These are phyloP conservation scores for Listrodromus nycthemerus DNA, from an alignment of 2,888 invertebrate genomes.

Conservation along the genomic window DNA sequence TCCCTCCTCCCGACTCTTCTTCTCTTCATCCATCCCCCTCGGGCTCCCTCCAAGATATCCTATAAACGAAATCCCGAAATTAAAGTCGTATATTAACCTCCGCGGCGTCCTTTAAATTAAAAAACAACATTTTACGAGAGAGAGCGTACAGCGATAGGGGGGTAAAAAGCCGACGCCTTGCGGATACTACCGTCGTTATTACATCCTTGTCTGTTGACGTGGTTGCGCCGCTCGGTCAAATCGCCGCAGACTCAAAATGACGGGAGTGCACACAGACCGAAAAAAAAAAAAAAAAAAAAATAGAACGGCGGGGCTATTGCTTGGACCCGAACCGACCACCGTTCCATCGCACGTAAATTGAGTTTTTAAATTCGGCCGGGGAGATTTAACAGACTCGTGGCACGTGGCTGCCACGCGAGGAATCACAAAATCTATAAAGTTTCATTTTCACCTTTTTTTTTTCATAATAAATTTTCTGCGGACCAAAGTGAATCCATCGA, in stretches of 20 bases:
- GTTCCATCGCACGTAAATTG: constrained; percentile 82
- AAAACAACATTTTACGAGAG: constrained; percentile 83
- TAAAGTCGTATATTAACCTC: constrained; percentile 83
- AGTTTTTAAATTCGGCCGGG: constrained; percentile 81
- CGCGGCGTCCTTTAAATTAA: constrained; percentile 82
- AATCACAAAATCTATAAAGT: constrained; percentile 30
- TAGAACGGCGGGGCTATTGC: constrained; percentile 70
- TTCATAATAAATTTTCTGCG: not conserved
- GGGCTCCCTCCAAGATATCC: constrained; percentile 40
- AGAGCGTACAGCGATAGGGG: constrained; percentile 12
- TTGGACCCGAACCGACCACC: constrained; percentile 74
- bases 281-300: constrained; percentile 33
- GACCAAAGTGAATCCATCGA: not conserved
- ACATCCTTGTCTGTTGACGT: constrained; percentile 39
- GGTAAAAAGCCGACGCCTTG: constrained; percentile 9
- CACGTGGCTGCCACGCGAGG: constrained; percentile 3
- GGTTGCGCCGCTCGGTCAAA: constrained; percentile 31
- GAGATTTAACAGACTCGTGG: constrained; percentile 72
- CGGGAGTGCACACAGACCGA: constrained; percentile 17
- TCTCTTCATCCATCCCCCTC: constrained; percentile 5
- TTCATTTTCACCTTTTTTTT: not conserved
- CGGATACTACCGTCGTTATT: constrained; percentile 34
- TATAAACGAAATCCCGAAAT: constrained; percentile 83
- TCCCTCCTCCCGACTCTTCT: not conserved
- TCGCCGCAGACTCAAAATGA: constrained; percentile 20